A percentile compares a stretch with the other conserved stretches of the same genome.
phyloP scores from a whole-genome alignment of 2,888 invertebrate genomes.

The Spilarctia lutea region DNA sequence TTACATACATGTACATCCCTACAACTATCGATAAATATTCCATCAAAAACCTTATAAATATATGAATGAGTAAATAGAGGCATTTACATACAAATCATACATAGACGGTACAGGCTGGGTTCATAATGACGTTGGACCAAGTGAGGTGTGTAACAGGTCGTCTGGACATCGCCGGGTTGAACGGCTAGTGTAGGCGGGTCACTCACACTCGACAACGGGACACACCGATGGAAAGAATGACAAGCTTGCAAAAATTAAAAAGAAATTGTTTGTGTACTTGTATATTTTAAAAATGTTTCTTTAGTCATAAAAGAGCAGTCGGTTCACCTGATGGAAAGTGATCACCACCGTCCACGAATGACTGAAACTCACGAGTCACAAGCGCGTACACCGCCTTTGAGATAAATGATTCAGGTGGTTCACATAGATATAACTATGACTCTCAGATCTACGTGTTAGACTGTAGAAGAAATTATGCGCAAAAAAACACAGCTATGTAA shows the following conservation, averaged over 20 bases:
- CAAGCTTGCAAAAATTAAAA: slow-evolving; percentile 21
- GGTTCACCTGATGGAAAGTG: too few species aligned
- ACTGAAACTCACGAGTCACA: too few species aligned
- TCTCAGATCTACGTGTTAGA: not conserved
- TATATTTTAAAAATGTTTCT: too few species aligned
- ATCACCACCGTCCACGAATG: too few species aligned
- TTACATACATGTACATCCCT: not conserved
- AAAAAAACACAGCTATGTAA: not conserved
- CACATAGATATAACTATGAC: too few species aligned
- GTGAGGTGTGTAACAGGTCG: slow-evolving; percentile 80
- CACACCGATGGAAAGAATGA: slow-evolving; percentile 28
- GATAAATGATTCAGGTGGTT: too few species aligned
- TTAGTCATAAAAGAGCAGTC: too few species aligned
- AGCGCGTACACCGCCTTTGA: too few species aligned
- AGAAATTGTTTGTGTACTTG: too few species aligned
- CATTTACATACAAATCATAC: slow-evolving; percentile 43
- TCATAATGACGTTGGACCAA: slow-evolving; percentile 56
- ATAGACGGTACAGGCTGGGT: slow-evolving; percentile 24
- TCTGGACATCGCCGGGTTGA: slow-evolving; percentile 78
- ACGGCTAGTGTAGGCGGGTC: slow-evolving; percentile 78
- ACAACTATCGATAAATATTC: not conserved
- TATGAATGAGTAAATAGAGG: slow-evolving; percentile 21
- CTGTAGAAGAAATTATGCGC: not conserved
- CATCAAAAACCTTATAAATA: slow-evolving; percentile 16
- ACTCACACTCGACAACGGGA: slow-evolving; percentile 67